Conservation (phyloP, 1,140 invertebrate species). For the Diachasmimorpha longicaudata region DNA sequence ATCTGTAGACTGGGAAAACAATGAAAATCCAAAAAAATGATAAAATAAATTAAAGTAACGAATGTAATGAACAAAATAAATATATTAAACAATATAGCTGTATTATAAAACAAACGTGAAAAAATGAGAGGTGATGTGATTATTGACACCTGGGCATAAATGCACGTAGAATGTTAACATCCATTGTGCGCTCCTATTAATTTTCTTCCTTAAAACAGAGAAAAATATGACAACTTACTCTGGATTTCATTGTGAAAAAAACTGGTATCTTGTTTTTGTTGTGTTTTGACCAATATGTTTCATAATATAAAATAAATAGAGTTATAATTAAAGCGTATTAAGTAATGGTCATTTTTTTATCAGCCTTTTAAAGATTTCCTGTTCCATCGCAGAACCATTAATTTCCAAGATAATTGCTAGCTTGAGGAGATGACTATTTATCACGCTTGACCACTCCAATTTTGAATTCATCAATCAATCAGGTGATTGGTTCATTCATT, state of each 20-base stretch:
- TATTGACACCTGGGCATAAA: background rate
- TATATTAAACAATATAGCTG: background rate
- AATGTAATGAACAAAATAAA: conserved; percentile 5
- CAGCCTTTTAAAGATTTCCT: background rate
- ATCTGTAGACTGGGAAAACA: conserved; percentile 19
- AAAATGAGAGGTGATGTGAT: background rate
- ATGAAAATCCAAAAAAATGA: conserved; percentile 4
- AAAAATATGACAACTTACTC: background rate
- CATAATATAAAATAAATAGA: no score
- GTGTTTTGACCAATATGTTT: background rate
- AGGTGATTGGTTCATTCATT: no score
- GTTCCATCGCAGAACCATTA: background rate
- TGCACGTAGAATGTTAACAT: background rate
- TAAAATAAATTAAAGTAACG: background rate
- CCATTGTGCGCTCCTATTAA: background rate
- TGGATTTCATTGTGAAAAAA: background rate
- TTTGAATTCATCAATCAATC: no score
- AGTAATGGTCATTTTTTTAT: background rate
- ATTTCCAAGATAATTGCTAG: no score
- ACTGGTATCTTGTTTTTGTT: background rate
- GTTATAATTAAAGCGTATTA: background rate
- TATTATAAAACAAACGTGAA: background rate
- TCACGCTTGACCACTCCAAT: no score
- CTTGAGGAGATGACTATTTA: no score
- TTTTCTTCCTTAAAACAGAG: background rate